Base-by-base conservation (phyloP, 1,140 invertebrate species). In the Panagrolaimus sp. region DNA sequence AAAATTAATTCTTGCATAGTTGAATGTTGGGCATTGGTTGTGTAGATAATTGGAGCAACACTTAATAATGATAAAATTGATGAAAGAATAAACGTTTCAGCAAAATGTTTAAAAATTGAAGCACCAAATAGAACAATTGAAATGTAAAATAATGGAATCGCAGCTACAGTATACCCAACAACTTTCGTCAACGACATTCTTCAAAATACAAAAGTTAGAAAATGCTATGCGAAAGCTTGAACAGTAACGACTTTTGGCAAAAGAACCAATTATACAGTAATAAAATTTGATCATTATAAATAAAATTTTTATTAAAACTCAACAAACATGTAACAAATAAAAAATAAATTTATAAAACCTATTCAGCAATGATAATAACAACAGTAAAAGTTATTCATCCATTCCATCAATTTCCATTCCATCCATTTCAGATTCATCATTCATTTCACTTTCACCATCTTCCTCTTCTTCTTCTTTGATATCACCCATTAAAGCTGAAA, bases 91-190 rank as follows among this genome's bases (percentile, higher is more conserved):
- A 58, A 21, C 10, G 52, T 58, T 58, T 58, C n/a, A 43, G 21
- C 0, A 58, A 76, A 45, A 7, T 72, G 78, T 67, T 44, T 72
- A 38, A 71, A 72, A 62, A 82, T 26, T 45, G 73, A 79, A 68
- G 81, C 79, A n/a, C 82, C 79, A 44, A 82, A 76, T 24, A 80
- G 52, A 65, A 81, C 67, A 43, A 71, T 63, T 1, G 64, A 10
- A 32, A 72, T 55, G 58, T 80, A 71, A 63, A 77, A 80, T 26
- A 67, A 14, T 1, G 46, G 47, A 63, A 76, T 65, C 4, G 67
- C 45, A 1, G 55, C 24, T 47, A 65, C 15, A 8, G 43, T 28
- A 28, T 69, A n/a, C 32, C 43, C 38, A 55, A 48, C 66, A 9
- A 47, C 46, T 17, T 71, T 10, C 26, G 24, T 73, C 44, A 21